Base-by-base conservation (phyloP, 2,797 vertebrate species). In the Tachyglossus aculeatus region DNA sequence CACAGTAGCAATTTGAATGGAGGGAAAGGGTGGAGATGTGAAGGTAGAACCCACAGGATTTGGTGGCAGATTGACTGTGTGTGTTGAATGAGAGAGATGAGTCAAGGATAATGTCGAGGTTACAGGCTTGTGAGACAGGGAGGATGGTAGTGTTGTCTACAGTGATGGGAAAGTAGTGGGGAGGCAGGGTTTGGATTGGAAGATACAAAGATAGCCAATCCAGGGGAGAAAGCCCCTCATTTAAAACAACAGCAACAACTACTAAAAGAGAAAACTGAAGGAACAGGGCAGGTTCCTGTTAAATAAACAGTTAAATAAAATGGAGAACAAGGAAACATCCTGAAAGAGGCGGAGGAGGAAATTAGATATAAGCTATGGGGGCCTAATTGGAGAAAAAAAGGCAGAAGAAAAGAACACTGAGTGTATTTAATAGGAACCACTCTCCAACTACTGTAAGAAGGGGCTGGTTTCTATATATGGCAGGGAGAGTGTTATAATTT, bases 401-500 rank as follows among this genome's bases (percentile, higher is more conserved):
- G 54, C 21, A 66, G 73, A 43, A 39, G 45, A 58, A 71, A 65
- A 64, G 39, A 52, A 62, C 51, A 43, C 13, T 13, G 21, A 50
- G 39, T 24, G 32, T 25, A 34, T 58, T 65, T 37, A 27, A 65
- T 57, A n/a, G 31, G 52, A 65, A 51, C 24, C 39, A 76, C 55
- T 32, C 19, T 21, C 44, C 70, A 64, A 80, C 61, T 67, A 21
- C 22, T 51, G 71, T 38, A 43, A 77, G 18, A n/a, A n/a, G n/a
- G n/a, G n/a, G n/a, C n/a, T 0, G 11, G 54, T 19, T 37, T 62
- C 12, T 59, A 40, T 57, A n/a, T n/a, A n/a, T n/a, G 27, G 34
- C 61, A 39, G 43, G 71, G 47, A 27, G 13, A 10, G 24, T 55
- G 67, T 48, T 84, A 54, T 81, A 87, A 90, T 90, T 88, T 86